Conservation (phyloP, 2,797 vertebrate species). For the Gymnoscopelus braueri region DNA sequence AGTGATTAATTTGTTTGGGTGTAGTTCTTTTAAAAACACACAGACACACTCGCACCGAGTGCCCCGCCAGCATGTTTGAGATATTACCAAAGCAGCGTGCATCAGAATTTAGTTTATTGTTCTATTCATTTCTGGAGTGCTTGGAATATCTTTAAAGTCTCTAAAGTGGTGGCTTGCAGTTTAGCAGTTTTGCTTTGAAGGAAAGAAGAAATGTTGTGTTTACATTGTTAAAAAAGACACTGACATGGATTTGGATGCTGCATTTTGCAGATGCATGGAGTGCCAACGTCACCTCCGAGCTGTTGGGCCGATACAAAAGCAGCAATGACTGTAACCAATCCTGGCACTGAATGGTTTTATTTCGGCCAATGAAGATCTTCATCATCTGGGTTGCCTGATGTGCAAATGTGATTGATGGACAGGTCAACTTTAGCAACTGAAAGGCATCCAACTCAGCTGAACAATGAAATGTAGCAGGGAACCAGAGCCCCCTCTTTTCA, state of each 20-base stretch:
- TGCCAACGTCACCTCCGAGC: slow-evolving; percentile 19
- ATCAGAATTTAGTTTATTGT: not conserved
- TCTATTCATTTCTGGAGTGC: not conserved
- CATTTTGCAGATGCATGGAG: not conserved
- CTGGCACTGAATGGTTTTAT: slow-evolving; percentile 21
- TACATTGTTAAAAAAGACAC: slow-evolving; percentile 2
- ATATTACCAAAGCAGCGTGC: not conserved
- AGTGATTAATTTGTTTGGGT: slow-evolving; percentile 24
- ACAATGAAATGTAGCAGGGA: slow-evolving; percentile 43
- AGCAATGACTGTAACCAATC: slow-evolving; percentile 23
- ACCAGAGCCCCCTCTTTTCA: slow-evolving; percentile 27
- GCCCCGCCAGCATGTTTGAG: not conserved
- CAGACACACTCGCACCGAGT: not conserved
- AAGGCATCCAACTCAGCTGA: slow-evolving; percentile 30
- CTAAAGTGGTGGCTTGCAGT: slow-evolving; percentile 9
- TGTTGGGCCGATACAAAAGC: slow-evolving; percentile 15
- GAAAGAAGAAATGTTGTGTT: slow-evolving; percentile 1
- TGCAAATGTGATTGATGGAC: slow-evolving; percentile 38
- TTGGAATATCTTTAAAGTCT: slow-evolving; percentile 7
- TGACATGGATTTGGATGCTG: not conserved
- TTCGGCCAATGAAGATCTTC: slow-evolving; percentile 24
- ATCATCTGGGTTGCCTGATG: slow-evolving; percentile 18
- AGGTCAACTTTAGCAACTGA: slow-evolving; percentile 47
- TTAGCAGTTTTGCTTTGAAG: slow-evolving; percentile 5
- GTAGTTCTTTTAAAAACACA: slow-evolving; percentile 12